Percentiles rank a stretch among this genome's conserved stretches.
phyloP scores from a whole-genome alignment of 2,888 invertebrate genomes.

The Agrotis clavis region DNA sequence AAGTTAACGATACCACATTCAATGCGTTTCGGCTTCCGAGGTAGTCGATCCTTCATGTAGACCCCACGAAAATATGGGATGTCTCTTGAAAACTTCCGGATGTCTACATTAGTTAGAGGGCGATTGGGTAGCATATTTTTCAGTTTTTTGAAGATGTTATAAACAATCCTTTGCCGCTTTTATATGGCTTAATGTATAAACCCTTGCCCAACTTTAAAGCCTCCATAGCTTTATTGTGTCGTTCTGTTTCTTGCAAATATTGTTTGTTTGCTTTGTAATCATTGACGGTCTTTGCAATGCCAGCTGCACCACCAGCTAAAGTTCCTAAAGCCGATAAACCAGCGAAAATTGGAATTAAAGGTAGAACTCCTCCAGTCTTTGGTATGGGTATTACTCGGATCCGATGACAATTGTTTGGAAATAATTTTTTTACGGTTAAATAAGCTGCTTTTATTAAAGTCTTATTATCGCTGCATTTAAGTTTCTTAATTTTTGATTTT shows the following conservation, averaged over 20 bases:
- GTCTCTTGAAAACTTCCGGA: background rate
- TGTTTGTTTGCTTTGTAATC: background rate
- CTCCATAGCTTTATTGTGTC: constrained; percentile 2
- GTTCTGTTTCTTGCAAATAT: background rate
- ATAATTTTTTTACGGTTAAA: constrained; percentile 3
- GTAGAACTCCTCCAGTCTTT: background rate
- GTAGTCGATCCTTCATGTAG: background rate
- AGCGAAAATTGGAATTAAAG: constrained; percentile 11
- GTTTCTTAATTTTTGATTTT: constrained; percentile 5
- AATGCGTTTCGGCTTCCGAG: background rate
- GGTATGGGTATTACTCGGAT: background rate
- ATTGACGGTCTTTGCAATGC: constrained; percentile 7
- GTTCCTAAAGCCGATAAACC: constrained; percentile 4
- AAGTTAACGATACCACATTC: constrained; percentile 9
- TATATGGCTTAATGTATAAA: background rate
- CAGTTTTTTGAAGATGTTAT: background rate
- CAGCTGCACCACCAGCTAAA: constrained; percentile 16
- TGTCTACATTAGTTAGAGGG: background rate
- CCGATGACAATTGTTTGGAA: background rate
- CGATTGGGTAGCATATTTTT: constrained; percentile 2
- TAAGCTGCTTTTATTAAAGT: constrained; percentile 9
- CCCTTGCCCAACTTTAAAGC: background rate
- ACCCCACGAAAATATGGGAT: background rate
- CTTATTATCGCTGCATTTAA: background rate
- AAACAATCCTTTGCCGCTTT: constrained; percentile 3